These are phyloP conservation scores for Salvator merianae DNA, from an alignment of 2,113 vertebrate species.

Conservation along the genomic window DNA sequence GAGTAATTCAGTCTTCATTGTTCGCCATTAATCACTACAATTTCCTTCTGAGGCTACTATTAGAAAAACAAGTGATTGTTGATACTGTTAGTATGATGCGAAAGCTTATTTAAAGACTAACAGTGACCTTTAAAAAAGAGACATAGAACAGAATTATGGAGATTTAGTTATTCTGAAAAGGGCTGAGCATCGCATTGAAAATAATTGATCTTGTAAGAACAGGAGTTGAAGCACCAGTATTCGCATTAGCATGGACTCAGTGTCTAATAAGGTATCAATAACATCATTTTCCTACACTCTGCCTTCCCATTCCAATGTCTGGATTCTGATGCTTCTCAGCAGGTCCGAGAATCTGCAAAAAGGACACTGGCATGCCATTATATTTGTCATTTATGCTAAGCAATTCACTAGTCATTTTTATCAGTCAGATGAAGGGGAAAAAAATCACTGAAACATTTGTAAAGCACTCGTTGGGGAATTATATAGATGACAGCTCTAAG, in stretches of 20 bases:
- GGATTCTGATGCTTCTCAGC: not conserved
- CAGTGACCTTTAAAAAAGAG: accelerated
- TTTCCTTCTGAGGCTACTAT: not conserved
- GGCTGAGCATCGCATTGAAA: not conserved
- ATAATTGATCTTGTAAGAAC: not conserved
- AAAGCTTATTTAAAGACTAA: accelerated
- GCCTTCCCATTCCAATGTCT: not conserved
- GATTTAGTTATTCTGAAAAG: not conserved
- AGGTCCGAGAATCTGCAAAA: not conserved
- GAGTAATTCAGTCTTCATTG: accelerated
- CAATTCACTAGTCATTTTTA: constrained; percentile 29
- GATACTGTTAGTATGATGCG: not conserved
- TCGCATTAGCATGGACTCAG: accelerated
- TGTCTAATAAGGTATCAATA: not conserved
- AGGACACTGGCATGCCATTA: not conserved
- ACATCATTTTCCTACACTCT: not conserved
- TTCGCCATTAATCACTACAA: not conserved
- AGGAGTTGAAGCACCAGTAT: not conserved
- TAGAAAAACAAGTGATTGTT: not conserved
- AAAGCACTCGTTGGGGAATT: not conserved
- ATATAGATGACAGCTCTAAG: not conserved
- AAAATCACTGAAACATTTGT: constrained; percentile 1
- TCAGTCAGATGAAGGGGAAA: not conserved
- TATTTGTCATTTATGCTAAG: constrained; percentile 26
- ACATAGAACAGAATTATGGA: not conserved